Evolutionary conservation across 2,797 vertebrate genomes (phyloP).

Genomic region (Adelosebastes latens): DNA sequence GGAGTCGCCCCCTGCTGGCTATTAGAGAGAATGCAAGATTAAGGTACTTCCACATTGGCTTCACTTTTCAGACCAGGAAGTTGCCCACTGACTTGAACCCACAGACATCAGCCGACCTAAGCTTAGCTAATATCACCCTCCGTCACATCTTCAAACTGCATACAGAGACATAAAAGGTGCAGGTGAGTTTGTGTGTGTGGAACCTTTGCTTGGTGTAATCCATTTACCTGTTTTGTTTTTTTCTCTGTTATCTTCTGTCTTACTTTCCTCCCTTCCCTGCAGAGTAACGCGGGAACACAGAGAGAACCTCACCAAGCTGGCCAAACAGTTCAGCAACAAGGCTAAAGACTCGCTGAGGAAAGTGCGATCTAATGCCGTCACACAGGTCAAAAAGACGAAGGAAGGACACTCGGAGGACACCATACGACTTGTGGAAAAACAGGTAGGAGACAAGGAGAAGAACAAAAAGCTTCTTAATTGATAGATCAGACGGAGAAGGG

Average conservation of each 20-base stretch:
- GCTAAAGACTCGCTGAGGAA: constrained; percentile 93
- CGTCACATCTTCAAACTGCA: background rate
- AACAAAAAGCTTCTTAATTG: background rate
- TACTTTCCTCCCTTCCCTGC: background rate
- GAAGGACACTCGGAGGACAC: constrained; percentile 90
- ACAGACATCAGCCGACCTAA: background rate
- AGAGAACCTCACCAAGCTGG: constrained; percentile 90
- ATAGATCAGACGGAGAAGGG: background rate
- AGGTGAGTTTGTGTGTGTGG: background rate
- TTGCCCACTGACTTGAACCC: background rate
- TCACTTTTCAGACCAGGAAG: no score
- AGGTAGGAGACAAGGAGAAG: constrained; percentile 78
- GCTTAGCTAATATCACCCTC: background rate
- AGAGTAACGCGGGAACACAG: constrained; percentile 95
- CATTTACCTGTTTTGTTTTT: background rate
- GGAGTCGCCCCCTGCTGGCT: no score
- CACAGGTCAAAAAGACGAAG: constrained; percentile 89
- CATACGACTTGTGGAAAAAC: constrained; percentile 91
- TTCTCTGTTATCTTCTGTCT: background rate
- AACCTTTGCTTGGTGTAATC: background rate
- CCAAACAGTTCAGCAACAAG: constrained; percentile 93
- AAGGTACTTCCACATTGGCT: no score
- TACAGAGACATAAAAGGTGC: background rate
- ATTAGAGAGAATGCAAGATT: no score
- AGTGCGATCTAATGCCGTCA: constrained; percentile 85